Base-by-base conservation (phyloP, 23 tunicate genomes). In the Clavelina lepadiformis region DNA sequence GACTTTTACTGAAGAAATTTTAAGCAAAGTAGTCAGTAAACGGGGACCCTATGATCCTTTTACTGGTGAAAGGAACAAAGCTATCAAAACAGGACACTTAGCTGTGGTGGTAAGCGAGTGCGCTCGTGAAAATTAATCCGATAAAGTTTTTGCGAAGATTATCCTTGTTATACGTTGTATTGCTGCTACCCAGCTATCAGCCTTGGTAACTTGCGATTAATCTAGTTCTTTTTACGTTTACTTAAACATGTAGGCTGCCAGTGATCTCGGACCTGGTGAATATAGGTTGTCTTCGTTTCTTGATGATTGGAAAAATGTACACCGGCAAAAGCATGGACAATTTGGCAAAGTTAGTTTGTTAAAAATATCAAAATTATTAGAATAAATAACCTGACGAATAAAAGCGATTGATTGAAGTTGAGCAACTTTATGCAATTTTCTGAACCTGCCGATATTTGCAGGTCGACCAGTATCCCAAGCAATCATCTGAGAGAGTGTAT, bases 21-120 rank as follows among this genome's bases (percentile, higher is more conserved):
- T 74, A 26, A 70, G 62, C 69, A 73, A 91, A 67, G 72, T 80
- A 4, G 95, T 86, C 31, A 86, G 96, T 72, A 81, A 82, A 60
- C 69, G 95, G 34, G 99, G 99, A 3, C 99, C 99, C 5, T 94
- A 86, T 51, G 99, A 94, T 71, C 70, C 81, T 27, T 86, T 74
- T 46, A 80, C 80, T 35, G 92, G 79, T 27, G 91, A 89, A 29
- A 38, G 97, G 26, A 59, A 49, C 35, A 68, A 81, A 50, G 31
- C 73, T 25, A 69, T 56, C 28, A 86, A 72, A 65, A 69, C 71
- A 26, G 97, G 97, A 2, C 97, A 89, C 58, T 77, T 58, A 28
- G 91, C 83, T 22, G 69, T 61, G 19, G 46, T 28, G 46, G 92
- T 83, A 45, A 56, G 75, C n/a, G n/a, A n/a, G n/a, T n/a, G n/a